Conservation (phyloP, 35 echinoderm and acorn worm genomes). For the Holothuria glaberrima region DNA sequence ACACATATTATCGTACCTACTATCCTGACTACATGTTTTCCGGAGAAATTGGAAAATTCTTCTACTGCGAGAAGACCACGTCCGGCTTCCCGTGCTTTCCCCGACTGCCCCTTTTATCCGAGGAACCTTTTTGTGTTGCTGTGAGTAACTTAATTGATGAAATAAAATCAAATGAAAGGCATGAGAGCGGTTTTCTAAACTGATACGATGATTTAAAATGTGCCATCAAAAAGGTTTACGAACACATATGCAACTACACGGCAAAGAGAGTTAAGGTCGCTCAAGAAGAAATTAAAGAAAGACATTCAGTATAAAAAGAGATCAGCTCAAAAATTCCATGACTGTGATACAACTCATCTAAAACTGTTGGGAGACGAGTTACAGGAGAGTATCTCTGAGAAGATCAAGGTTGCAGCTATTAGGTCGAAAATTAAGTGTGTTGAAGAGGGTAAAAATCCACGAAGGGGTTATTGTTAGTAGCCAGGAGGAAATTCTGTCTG, state of each 20-base stretch:
- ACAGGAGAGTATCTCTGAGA: background rate
- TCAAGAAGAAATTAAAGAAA: background rate
- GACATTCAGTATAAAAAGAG: constrained; percentile 5
- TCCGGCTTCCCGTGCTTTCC: too few species aligned
- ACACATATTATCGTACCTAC: too few species aligned
- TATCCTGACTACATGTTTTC: too few species aligned
- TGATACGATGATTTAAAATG: background rate
- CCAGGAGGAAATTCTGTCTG: background rate
- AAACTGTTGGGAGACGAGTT: constrained; percentile 12
- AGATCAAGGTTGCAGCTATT: constrained; percentile 6
- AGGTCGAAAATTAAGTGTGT: constrained; percentile 39
- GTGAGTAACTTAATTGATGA: too few species aligned
- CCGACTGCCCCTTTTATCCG: too few species aligned
- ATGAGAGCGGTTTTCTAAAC: background rate
- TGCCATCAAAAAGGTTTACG: background rate
- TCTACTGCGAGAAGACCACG: too few species aligned
- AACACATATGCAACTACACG: background rate
- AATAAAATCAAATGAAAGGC: background rate
- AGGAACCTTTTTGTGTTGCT: too few species aligned
- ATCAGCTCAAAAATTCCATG: background rate
- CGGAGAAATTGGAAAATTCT: too few species aligned
- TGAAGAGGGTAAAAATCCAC: constrained; percentile 26
- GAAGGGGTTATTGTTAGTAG: background rate
- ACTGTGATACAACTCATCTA: constrained; percentile 15
- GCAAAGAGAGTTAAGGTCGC: background rate